Evolutionary conservation across 2,113 vertebrate species (phyloP).

Genomic region (Antechinus flavipes): DNA sequence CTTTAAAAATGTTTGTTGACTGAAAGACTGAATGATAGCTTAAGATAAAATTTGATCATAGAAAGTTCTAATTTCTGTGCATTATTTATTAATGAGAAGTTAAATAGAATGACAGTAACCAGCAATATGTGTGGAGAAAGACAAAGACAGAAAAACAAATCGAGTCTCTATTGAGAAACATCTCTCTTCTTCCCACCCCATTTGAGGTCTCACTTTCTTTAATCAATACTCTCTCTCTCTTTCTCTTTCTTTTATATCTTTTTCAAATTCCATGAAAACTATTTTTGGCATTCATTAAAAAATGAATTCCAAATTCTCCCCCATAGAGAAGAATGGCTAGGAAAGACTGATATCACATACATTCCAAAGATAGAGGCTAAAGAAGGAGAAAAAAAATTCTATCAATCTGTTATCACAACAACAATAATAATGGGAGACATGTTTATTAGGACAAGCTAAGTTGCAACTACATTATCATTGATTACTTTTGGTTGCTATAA

Average conservation of each 20-base stretch:
- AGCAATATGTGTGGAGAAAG: neutral
- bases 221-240: neutral
- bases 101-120: neutral
- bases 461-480: neutral
- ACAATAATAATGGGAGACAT: neutral
- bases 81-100: neutral
- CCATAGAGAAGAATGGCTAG: neutral
- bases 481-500: neutral
- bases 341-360: neutral
- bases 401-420: neutral
- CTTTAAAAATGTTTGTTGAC: neutral
- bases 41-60: neutral
- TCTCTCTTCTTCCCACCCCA: neutral
- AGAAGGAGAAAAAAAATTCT: neutral
- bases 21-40: neutral
- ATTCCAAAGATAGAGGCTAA: neutral
- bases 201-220: neutral
- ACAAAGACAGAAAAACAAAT: neutral
- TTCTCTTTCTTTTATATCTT: neutral
- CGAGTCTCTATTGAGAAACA: neutral
- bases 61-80: neutral
- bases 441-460: neutral
- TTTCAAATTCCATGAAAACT: neutral
- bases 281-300: neutral
- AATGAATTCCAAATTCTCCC: neutral